Conservation (phyloP, 1,140 invertebrate species). For the Lasaia peninsularis region DNA sequence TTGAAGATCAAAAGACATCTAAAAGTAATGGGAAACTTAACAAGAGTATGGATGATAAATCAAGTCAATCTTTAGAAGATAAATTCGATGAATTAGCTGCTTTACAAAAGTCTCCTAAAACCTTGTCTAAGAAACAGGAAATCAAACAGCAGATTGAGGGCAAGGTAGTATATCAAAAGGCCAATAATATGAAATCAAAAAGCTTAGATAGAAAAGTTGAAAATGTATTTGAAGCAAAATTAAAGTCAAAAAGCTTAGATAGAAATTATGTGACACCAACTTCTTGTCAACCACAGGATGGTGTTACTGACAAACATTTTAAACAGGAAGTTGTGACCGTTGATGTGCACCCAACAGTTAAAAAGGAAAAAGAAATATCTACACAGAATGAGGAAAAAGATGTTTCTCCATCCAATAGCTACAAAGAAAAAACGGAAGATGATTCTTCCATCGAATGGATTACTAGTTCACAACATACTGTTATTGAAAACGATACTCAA, state of each 20-base stretch:
- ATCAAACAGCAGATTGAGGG: constrained; percentile 81
- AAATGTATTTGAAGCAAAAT: constrained; percentile 74
- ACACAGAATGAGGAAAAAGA: constrained; percentile 61
- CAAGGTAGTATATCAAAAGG: constrained; percentile 77
- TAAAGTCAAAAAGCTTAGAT: constrained; percentile 80
- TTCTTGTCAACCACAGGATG: constrained; percentile 37
- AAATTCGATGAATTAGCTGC: constrained; percentile 77
- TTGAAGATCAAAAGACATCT: constrained; percentile 79
- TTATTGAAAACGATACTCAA: constrained; percentile 79
- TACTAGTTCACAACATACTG: constrained; percentile 62
- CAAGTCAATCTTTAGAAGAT: constrained; percentile 79
- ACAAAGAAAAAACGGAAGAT: constrained; percentile 66
- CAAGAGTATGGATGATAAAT: constrained; percentile 79
- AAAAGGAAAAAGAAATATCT: constrained; percentile 59
- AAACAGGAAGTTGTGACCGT: constrained; percentile 75
- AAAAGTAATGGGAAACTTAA: constrained; percentile 77
- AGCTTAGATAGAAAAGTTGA: constrained; percentile 78
- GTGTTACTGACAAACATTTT: constrained; percentile 48
- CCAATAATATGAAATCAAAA: constrained; percentile 76
- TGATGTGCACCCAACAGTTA: constrained; percentile 59
- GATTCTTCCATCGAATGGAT: constrained; percentile 71
- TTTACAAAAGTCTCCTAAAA: constrained; percentile 79
- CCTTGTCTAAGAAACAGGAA: constrained; percentile 79
- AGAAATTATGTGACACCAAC: constrained; percentile 70
- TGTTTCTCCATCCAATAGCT: constrained; percentile 55